Percentiles rank a stretch among this genome's conserved stretches.
phyloP scores from a whole-genome alignment of 2,113 vertebrate genomes.

The Siniperca chuatsi region DNA sequence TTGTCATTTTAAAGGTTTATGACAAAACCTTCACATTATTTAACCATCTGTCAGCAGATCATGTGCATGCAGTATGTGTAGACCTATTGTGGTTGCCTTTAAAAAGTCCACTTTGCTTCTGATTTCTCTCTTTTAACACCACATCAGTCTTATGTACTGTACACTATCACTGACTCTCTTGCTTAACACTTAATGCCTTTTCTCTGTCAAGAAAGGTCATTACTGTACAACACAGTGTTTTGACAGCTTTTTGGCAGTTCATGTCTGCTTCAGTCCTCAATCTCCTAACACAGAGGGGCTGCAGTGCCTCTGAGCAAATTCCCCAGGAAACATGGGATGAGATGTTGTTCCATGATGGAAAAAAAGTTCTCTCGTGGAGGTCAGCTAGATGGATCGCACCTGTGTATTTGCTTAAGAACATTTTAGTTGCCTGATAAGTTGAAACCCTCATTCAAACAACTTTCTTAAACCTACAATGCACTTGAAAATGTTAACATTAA shows the following conservation, averaged over 20 bases:
- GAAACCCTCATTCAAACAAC: neutral
- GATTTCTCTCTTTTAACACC: constrained; percentile 53
- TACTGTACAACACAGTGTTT: constrained; percentile 49
- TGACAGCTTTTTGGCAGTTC: constrained; percentile 58
- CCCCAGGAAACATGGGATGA: constrained; percentile 48
- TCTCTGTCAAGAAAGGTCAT: constrained; percentile 50
- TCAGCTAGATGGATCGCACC: constrained; percentile 32
- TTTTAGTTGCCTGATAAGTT: neutral
- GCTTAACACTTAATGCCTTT: constrained; percentile 42
- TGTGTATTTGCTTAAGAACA: constrained; percentile 26
- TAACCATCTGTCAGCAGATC: neutral
- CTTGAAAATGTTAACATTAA: neutral
- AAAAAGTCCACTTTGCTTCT: constrained; percentile 19
- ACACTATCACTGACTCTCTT: constrained; percentile 29
- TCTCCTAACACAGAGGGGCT: constrained; percentile 19
- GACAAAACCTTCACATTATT: neutral
- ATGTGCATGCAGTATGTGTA: neutral
- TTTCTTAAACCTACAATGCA: neutral
- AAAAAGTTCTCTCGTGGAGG: neutral
- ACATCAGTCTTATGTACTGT: constrained; percentile 18
- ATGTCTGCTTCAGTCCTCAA: constrained; percentile 40
- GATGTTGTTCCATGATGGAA: constrained; percentile 51
- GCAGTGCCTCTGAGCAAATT: constrained; percentile 53
- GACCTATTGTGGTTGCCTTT: constrained; percentile 6
- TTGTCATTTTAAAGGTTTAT: neutral